Base-by-base conservation (phyloP, 2,113 vertebrate genomes). In the Aptenodytes forsteri region DNA sequence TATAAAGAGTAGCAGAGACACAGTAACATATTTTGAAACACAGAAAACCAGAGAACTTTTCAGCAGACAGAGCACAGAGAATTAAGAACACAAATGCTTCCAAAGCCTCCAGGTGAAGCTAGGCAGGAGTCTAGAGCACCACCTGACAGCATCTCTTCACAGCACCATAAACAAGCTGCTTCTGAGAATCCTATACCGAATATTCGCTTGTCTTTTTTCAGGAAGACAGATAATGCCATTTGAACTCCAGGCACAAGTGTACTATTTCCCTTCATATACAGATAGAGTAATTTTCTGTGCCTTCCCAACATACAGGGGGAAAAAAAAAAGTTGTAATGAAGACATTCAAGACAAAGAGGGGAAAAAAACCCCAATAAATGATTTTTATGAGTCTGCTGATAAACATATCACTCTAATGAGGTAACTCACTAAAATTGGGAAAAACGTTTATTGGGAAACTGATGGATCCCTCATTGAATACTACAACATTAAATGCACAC, bases 281-380 rank as follows among this genome's bases (percentile, higher is more conserved):
- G 44, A 15, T 10, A 16, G 6, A 58, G 15, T 20, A 55, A 58
- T 77, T 56, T 77, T 70, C 55, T 44, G 9, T 32, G 10, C 19
- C 49, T 77, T 64, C 32, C 2, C 21, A 76, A 82, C 13, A 29
- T 12, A 38, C 2, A 2, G 20, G 36, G 6, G 4, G 2, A 1
- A 1, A 25, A 34, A 36, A 36, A 36, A 17, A 55, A 75, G 29
- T 13, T 75, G 8, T n/a, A 32, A 50, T 34, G 30, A 76, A 62
- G 46, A 66, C 54, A 18, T 64, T 92, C 18, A 49, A 70, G 70
- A 27, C 18, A 49, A 70, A 66, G 12, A 19, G 11, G 38, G 9
- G 18, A 22, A 55, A 64, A n/a, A 27, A 4, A 4, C 0, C 0
- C 2, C 18, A 55, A 7, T n/a, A 62, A 61, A 70, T 49, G 1